phyloP scores from a whole-genome alignment of 2,113 vertebrate genomes.

The Chloropsis hardwickii region DNA sequence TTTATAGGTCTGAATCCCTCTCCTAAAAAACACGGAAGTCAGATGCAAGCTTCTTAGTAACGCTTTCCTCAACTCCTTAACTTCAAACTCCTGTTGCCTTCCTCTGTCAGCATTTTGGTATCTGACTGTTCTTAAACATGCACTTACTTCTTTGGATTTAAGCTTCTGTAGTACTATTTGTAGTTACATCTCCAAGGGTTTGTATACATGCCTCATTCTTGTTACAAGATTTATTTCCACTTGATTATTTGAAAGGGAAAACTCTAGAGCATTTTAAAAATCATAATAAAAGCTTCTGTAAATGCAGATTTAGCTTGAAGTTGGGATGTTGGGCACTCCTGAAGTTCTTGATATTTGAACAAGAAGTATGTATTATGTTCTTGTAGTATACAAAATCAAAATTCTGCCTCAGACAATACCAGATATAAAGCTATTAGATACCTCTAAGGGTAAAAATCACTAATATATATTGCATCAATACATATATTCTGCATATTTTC shows the following conservation, averaged over 20 bases:
- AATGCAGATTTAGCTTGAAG: not conserved
- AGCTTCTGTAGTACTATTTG: not conserved
- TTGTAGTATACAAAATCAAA: not conserved
- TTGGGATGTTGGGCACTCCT: not conserved
- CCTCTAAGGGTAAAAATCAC: not conserved
- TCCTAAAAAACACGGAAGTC: not conserved
- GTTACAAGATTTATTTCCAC: not conserved
- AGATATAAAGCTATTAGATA: not conserved
- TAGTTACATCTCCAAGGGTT: not conserved
- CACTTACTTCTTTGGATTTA: not conserved
- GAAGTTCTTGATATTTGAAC: not conserved
- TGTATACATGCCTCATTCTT: not conserved
- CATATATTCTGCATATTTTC: not conserved
- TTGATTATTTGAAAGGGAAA: not conserved
- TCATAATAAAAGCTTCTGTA: not conserved
- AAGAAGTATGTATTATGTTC: not conserved
- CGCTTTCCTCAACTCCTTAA: not conserved
- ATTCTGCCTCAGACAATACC: not conserved
- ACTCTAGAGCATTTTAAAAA: not conserved
- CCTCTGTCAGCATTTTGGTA: not conserved
- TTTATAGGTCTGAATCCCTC: not conserved
- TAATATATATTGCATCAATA: not conserved
- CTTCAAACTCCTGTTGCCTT: not conserved
- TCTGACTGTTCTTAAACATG: not conserved
- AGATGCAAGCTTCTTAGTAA: not conserved